Conservation (phyloP, 2,113 vertebrate genomes). For the Grammomys dolichurus region DNA sequence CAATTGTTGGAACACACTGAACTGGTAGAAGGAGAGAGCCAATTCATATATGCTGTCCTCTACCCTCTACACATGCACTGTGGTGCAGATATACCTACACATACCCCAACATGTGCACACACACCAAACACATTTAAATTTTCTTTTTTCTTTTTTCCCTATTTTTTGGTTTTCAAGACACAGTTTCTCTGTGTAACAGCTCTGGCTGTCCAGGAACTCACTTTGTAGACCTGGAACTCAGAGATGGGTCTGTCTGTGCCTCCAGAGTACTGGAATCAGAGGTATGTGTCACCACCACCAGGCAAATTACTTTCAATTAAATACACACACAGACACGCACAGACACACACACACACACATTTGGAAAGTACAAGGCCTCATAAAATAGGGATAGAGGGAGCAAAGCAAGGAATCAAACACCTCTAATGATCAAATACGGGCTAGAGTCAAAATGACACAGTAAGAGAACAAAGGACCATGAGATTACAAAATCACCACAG, state of each 20-base stretch:
- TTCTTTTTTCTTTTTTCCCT: background rate
- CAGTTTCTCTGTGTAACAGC: background rate
- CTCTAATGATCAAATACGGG: slow-evolving; percentile 28
- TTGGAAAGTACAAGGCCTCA: slow-evolving; percentile 52
- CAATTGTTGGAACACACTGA: background rate
- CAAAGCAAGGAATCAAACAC: slow-evolving; percentile 6
- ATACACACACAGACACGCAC: too few relatives aligned
- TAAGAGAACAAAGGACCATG: slow-evolving; percentile 10
- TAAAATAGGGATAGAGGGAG: slow-evolving; percentile 51
- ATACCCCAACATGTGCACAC: background rate
- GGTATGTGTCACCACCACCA: fast-evolving
- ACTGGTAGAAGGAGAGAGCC: background rate
- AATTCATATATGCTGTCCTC: background rate
- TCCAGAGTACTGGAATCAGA: background rate
- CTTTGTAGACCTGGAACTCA: background rate
- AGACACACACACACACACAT: background rate
- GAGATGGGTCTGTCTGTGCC: background rate
- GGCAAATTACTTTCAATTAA: background rate
- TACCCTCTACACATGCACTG: background rate
- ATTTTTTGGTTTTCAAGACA: background rate
- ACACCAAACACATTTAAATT: background rate
- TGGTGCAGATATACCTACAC: too few relatives aligned
- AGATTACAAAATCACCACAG: slow-evolving; percentile 20
- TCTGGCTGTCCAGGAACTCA: background rate
- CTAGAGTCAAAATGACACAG: background rate